A percentile compares a stretch with the other conserved stretches of the same genome.
These are phyloP conservation scores for Gobio occitaniae DNA, from an alignment of 2,797 vertebrate genomes.

Conservation along the genomic window DNA sequence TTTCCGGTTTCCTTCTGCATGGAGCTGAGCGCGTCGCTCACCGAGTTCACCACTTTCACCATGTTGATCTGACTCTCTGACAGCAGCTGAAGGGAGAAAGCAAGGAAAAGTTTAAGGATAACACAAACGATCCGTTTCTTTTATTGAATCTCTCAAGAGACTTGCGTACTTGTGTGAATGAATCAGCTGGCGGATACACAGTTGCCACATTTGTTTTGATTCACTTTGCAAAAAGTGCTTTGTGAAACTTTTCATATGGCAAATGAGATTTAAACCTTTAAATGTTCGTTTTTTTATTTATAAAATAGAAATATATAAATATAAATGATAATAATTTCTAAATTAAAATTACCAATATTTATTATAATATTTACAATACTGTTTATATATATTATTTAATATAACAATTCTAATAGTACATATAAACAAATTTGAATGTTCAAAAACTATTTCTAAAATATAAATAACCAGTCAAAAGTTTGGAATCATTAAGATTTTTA, in stretches of 20 bases:
- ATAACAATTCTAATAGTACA: neutral
- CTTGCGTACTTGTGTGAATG: neutral
- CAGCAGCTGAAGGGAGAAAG: slow-evolving; percentile 76
- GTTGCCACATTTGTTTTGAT: neutral
- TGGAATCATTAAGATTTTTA: no score
- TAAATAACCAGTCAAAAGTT: neutral
- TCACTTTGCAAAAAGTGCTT: neutral
- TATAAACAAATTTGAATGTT: neutral
- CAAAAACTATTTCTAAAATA: neutral
- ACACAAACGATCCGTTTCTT: neutral
- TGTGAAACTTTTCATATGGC: neutral
- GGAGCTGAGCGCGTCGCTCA: slow-evolving; percentile 80
- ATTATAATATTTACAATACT: neutral
- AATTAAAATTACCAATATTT: neutral
- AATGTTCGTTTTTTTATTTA: neutral
- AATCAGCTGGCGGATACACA: neutral
- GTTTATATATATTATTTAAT: neutral
- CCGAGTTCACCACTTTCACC: slow-evolving; percentile 83
- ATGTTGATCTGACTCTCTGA: slow-evolving; percentile 85
- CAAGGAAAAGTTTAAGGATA: neutral
- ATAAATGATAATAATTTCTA: neutral
- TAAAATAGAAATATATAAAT: no score
- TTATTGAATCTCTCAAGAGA: neutral
- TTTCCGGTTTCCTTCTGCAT: slow-evolving; percentile 79
- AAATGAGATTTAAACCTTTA: neutral